These are phyloP conservation scores for Alcis repandata DNA, from an alignment of 2,888 invertebrate species.

Conservation along the genomic window DNA sequence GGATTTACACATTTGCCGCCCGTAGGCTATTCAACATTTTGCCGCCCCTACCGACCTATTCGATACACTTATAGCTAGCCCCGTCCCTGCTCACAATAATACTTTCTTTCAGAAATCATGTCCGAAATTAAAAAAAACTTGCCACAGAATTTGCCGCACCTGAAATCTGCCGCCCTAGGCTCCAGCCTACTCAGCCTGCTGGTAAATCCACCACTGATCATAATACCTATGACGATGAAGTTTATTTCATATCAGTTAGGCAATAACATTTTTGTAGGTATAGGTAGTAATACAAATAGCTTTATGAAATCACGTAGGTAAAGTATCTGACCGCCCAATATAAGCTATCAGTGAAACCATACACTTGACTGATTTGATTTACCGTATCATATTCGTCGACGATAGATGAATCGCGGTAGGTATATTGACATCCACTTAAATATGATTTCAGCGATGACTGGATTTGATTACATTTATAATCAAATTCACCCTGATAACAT, in stretches of 20 bases:
- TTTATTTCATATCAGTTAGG: background rate
- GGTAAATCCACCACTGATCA: too few species aligned
- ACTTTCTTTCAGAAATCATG: too few species aligned
- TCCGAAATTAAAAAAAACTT: too few species aligned
- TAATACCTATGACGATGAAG: background rate
- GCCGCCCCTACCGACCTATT: too few species aligned
- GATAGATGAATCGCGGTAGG: conserved; percentile 14
- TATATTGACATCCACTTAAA: conserved; percentile 31
- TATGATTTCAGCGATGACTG: conserved; percentile 1
- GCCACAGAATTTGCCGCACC: too few species aligned
- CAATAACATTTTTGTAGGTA: background rate
- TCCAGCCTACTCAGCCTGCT: too few species aligned
- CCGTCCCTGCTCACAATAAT: too few species aligned
- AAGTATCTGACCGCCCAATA: conserved; percentile 8
- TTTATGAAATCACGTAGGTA: background rate
- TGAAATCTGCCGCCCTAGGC: too few species aligned
- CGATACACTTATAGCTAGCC: too few species aligned
- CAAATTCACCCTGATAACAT: background rate
- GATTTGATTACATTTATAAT: background rate
- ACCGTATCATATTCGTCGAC: conserved; percentile 12
- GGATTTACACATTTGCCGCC: too few species aligned
- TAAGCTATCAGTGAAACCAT: conserved; percentile 17
- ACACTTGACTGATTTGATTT: conserved; percentile 27
- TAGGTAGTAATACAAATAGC: background rate
- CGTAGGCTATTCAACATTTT: too few species aligned